phyloP scores from a whole-genome alignment of 2,888 invertebrate genomes.

The Conistra vaccinii region DNA sequence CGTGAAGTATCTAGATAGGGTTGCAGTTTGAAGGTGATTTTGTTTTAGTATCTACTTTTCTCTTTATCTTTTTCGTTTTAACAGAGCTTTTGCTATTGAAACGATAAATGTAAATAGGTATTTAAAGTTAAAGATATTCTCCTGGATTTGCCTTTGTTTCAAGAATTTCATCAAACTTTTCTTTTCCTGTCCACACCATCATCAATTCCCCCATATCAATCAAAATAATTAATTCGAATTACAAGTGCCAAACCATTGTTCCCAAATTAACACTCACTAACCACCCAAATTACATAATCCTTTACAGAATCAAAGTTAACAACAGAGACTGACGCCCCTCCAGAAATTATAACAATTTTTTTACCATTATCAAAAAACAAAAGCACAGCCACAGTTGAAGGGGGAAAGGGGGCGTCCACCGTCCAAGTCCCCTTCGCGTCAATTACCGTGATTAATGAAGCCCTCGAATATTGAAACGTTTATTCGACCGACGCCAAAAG shows the following conservation, averaged over 20 bases:
- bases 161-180: background rate
- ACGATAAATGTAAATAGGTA: conserved; percentile 6
- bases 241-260: conserved; percentile 35
- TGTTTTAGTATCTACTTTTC: conserved; percentile 38
- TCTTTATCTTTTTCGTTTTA: conserved; percentile 35
- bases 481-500: conserved; percentile 86
- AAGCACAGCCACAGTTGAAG: conserved; percentile 67
- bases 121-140: background rate
- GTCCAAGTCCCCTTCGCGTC: conserved; percentile 85
- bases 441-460: conserved; percentile 90
- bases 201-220: conserved; percentile 24
- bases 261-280: conserved; percentile 51
- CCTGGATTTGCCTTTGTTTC: background rate
- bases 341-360: conserved; percentile 67
- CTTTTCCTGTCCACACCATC: background rate
- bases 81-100: background rate
- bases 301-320: conserved; percentile 60
- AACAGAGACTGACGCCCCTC: conserved; percentile 59
- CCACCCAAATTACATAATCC: conserved; percentile 56
- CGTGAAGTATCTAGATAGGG: conserved; percentile 40
- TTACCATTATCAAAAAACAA: conserved; percentile 79
- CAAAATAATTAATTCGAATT: conserved; percentile 45
- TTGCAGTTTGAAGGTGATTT: conserved; percentile 46
- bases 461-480: conserved; percentile 89
- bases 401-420: conserved; percentile 77